Evolutionary conservation across 2,797 vertebrate genomes (phyloP).

Genomic region (Acipenser oxyrinchus): DNA sequence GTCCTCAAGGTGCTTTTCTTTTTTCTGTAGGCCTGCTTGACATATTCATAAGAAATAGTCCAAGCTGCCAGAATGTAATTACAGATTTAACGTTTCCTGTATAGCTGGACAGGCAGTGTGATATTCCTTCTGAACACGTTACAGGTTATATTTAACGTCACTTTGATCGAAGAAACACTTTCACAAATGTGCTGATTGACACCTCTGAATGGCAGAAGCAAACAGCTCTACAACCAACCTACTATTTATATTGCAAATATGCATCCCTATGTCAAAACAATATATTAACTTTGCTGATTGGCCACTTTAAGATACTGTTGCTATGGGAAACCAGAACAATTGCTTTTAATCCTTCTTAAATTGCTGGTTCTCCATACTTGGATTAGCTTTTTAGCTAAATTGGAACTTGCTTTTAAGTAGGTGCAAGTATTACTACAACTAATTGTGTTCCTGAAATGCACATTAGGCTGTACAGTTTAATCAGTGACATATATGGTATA

Average conservation of each 20-base stretch:
- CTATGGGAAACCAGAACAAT: constrained; percentile 70
- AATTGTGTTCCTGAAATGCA: constrained; percentile 20
- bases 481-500: constrained; percentile 25
- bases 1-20: background rate
- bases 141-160: constrained; percentile 62
- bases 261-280: constrained; percentile 64
- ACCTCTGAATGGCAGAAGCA: constrained; percentile 62
- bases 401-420: constrained; percentile 40
- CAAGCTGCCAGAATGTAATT: constrained; percentile 41
- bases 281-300: constrained; percentile 63
- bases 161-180: constrained; percentile 57
- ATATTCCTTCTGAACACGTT: constrained; percentile 50
- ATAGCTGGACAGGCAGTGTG: constrained; percentile 55
- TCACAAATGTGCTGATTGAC: constrained; percentile 57
- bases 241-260: constrained; percentile 72
- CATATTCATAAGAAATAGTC: constrained; percentile 11
- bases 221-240: constrained; percentile 63
- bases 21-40: constrained; percentile 10
- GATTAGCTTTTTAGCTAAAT: constrained; percentile 45
- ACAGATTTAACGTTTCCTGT: constrained; percentile 48
- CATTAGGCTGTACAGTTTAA: constrained; percentile 19
- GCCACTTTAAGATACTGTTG: constrained; percentile 59
- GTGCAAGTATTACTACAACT: constrained; percentile 29
- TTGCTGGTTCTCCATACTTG: constrained; percentile 47
- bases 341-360: constrained; percentile 70